Conservation (phyloP, 2,888 invertebrate species). For the Ennomos erosarius region DNA sequence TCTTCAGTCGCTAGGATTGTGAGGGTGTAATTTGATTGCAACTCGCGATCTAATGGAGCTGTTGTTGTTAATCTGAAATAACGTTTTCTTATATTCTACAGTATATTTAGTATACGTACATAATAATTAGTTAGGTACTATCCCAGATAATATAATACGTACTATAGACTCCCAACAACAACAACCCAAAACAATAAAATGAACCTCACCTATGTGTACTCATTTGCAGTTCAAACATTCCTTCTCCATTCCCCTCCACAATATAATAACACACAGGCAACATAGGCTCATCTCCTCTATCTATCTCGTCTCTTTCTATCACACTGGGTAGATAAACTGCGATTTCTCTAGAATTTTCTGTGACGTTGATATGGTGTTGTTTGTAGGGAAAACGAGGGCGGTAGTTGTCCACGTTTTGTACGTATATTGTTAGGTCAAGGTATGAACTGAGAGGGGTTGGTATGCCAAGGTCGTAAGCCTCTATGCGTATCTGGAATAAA, state of each 20-base stretch:
- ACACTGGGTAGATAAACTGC: slow-evolving; percentile 90
- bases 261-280: slow-evolving; percentile 97
- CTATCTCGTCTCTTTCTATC: slow-evolving; percentile 93
- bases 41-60: slow-evolving; percentile 91
- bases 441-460: slow-evolving; percentile 95
- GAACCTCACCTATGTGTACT: slow-evolving; percentile 88
- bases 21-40: slow-evolving; percentile 87
- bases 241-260: slow-evolving; percentile 92
- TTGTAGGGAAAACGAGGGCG: slow-evolving; percentile 93
- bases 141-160: no score
- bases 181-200: no score
- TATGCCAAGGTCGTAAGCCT: slow-evolving; percentile 95
- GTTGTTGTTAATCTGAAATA: slow-evolving; percentile 61
- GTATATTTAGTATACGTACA: no score
- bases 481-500: slow-evolving; percentile 90
- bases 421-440: slow-evolving; percentile 94
- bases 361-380: slow-evolving; percentile 89
- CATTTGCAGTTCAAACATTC: slow-evolving; percentile 89
- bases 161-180: no score
- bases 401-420: slow-evolving; percentile 95
- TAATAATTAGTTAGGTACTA: no score
- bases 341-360: slow-evolving; percentile 86
- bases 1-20: slow-evolving; percentile 94
- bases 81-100: neutral
- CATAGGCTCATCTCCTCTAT: slow-evolving; percentile 92